Evolutionary conservation across 2,797 vertebrate species (phyloP).

Genomic region (Aulostomus chinensis): DNA sequence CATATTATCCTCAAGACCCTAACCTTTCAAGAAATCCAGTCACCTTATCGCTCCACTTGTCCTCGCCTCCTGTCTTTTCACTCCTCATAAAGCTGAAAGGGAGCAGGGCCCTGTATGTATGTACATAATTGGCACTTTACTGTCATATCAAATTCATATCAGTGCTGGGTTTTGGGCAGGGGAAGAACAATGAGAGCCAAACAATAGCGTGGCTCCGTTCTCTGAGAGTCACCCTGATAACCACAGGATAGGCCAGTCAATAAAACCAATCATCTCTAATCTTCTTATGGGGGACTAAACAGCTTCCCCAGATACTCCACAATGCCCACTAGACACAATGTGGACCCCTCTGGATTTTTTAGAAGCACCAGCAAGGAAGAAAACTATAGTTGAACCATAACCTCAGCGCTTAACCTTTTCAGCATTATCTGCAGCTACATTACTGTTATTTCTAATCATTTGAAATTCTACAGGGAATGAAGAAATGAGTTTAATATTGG

Average conservation of each 20-base stretch:
- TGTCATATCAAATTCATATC: conserved; percentile 84
- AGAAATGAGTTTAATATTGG: neutral
- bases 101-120: conserved; percentile 63
- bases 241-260: conserved; percentile 76
- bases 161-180: conserved; percentile 48
- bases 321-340: conserved; percentile 50
- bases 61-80: conserved; percentile 44
- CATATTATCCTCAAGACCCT: conserved; percentile 44
- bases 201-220: conserved; percentile 67
- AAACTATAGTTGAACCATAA: conserved; percentile 31
- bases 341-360: conserved; percentile 28
- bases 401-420: conserved; percentile 24
- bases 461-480: conserved; percentile 3
- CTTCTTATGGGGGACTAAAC: conserved; percentile 74
- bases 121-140: conserved; percentile 81
- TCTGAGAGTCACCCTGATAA: conserved; percentile 74
- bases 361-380: conserved; percentile 25
- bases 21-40: conserved; percentile 41
- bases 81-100: conserved; percentile 45
- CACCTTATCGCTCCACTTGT: conserved; percentile 47
- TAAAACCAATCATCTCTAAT: conserved; percentile 84
- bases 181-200: conserved; percentile 67
- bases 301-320: conserved; percentile 60
- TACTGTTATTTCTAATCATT: conserved; percentile 11
- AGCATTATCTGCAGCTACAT: conserved; percentile 16